phyloP scores from a whole-genome alignment of 2,113 vertebrate species.

The Alosa alosa region DNA sequence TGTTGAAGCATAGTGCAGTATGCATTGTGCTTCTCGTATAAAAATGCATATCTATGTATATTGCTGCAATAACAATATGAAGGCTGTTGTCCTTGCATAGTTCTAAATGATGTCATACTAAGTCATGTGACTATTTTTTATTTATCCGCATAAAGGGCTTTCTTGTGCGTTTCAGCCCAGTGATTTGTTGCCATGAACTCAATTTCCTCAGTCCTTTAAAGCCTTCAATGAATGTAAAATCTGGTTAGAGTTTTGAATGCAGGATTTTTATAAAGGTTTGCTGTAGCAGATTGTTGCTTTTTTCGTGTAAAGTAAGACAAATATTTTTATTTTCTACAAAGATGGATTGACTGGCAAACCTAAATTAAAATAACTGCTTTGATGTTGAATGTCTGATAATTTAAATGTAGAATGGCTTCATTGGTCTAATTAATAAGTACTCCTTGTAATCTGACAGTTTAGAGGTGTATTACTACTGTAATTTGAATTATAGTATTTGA shows the following conservation, averaged over 20 bases:
- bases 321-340: constrained; percentile 4
- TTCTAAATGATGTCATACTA: neutral
- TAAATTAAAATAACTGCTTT: neutral
- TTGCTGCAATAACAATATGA: constrained; percentile 9
- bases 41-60: constrained; percentile 12
- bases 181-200: neutral
- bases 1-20: neutral
- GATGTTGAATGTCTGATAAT: neutral
- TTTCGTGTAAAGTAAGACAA: neutral
- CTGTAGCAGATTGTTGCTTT: constrained; percentile 15
- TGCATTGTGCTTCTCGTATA: neutral
- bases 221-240: constrained; percentile 12
- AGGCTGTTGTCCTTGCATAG: neutral
- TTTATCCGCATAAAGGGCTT: constrained; percentile 6
- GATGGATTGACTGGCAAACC: neutral
- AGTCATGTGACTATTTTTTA: neutral
- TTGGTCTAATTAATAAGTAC: neutral
- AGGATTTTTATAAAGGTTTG: constrained; percentile 5
- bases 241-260: constrained; percentile 4
- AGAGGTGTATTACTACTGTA: neutral
- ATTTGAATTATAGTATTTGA: neutral
- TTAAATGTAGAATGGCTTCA: neutral
- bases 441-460: neutral
- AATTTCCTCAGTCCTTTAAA: neutral
- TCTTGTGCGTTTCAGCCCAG: neutral